Conservation (phyloP, 2,888 invertebrate species). For the Lithophane semibrunnea region DNA sequence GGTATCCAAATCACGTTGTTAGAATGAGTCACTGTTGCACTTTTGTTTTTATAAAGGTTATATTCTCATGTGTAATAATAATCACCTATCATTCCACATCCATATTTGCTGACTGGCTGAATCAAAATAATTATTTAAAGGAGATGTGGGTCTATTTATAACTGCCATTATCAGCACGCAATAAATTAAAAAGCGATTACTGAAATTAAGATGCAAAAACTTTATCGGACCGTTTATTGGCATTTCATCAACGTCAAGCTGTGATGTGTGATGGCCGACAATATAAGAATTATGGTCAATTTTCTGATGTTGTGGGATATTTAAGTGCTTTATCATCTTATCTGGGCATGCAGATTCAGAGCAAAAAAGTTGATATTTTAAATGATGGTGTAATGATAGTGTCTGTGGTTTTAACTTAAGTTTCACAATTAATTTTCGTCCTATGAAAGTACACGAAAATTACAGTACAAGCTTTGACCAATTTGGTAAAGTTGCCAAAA, state of each 20-base stretch:
- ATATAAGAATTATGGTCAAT: conserved; percentile 65
- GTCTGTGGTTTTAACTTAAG: conserved; percentile 7
- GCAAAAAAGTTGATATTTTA: conserved; percentile 30
- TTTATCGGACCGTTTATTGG: conserved; percentile 58
- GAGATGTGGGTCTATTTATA: neutral
- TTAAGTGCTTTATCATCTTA: conserved; percentile 54
- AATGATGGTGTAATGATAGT: conserved; percentile 19
- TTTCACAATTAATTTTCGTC: neutral
- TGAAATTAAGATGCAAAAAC: conserved; percentile 57
- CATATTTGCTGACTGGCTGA: neutral
- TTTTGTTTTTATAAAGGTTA: neutral
- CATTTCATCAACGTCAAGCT: conserved; percentile 67
- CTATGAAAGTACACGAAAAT: neutral
- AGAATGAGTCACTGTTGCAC: too few species aligned
- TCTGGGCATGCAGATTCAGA: conserved; percentile 36
- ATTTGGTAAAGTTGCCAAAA: conserved; percentile 16
- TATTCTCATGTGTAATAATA: neutral
- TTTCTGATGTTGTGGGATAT: conserved; percentile 49
- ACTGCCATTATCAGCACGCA: conserved; percentile 2
- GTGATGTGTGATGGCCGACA: conserved; percentile 48
- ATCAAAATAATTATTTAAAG: conserved; percentile 3
- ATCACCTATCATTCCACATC: neutral
- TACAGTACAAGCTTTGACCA: neutral
- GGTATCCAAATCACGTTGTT: too few species aligned
- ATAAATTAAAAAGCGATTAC: conserved; percentile 48